Evolutionary conservation across 1,140 invertebrate species (phyloP), one percentile per base, ranked within the genome.

Genomic region (Hycleus cichorii): DNA sequence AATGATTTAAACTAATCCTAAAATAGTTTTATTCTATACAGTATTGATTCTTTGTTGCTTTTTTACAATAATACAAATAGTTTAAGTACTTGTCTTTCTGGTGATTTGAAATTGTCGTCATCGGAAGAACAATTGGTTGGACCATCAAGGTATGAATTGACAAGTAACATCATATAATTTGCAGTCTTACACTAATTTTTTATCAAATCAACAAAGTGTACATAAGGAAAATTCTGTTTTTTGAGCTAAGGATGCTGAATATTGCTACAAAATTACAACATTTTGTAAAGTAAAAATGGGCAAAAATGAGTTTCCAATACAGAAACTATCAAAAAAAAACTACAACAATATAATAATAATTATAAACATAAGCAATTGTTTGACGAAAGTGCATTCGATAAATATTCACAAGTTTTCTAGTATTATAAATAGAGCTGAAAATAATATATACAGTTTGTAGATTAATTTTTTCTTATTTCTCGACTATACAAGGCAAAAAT

Each of bases 181-280:
- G 47, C 49, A 61, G 55, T 57, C 55, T 61, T 58, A 40, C 39
- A 58, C 44, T 45, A 53, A 32, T 32, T 32, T 32, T 32, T 32
- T 32, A 5, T 7, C 7, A 5, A 5, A 5, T 32, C 32, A 32
- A 32, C 32, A 32, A 32, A 32, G 7, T 32, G 4, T 32, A 32
- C 32, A 32, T 32, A 5, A 32, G 7, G 32, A 32, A 32, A 32
- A 32, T 32, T 32, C 4, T 18, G 18, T 18, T 18, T 45, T 43
- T 43, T 42, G 43, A 44, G n/a, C 9, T 32, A 32, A 32, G 7
- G 32, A 32, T 32, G 32, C 32, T 32, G 32, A 32, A 46, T 45
- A 57, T 57, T 57, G 46, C 51, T 58, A 55, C 58, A 60, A 63
- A 60, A 60, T 57, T 60, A 52, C 46, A 59, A 60, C 54, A 56